Base-by-base conservation (phyloP, 2,888 invertebrate species). In the Taenaris catops region DNA sequence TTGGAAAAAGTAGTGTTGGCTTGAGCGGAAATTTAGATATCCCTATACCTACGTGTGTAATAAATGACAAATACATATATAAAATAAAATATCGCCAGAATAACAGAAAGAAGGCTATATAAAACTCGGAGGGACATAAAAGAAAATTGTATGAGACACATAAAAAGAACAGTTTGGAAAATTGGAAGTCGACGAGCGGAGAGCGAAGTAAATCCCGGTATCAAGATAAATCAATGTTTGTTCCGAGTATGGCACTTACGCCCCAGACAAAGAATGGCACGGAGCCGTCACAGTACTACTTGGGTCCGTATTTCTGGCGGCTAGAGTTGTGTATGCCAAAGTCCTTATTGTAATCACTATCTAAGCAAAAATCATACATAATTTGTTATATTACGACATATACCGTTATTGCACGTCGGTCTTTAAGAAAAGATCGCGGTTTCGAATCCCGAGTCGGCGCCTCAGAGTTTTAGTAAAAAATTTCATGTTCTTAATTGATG, bases 211-310 rank as follows among this genome's bases (percentile, higher is more conserved):
- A 78, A 78, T 69, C 79, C 80, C 54, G 54, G 81, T 81, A 80
- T 83, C 81, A 80, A 74, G 76, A 84, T 84, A 84, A 83, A 84
- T 84, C 86, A 86, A 83, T 84, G 84, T 83, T 80, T 73, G 75
- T 71, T 58, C 57, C 56, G 71, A 79, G 74, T 50, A 59, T 59
- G 75, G 69, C 78, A 76, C 72, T 78, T 78, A 74, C 58, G 53
- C 49, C 10, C 38, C 11, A 56, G 27, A 55, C 47, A 58, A 34
- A n/a, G 48, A 35, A 42, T 44, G 26, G 28, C 26, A 54, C 74
- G 49, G 76, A 75, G 79, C 34, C 38, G 57, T 17, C 3, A 14
- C 2, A 14, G 7, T 9, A 8, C 6, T 11, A n/a, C n/a, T n/a
- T n/a, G n/a, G n/a, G n/a, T n/a, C n/a, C n/a, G n/a, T n/a, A n/a